Conservation (phyloP, 2,113 vertebrate species). For the Pterocles burchelli region DNA sequence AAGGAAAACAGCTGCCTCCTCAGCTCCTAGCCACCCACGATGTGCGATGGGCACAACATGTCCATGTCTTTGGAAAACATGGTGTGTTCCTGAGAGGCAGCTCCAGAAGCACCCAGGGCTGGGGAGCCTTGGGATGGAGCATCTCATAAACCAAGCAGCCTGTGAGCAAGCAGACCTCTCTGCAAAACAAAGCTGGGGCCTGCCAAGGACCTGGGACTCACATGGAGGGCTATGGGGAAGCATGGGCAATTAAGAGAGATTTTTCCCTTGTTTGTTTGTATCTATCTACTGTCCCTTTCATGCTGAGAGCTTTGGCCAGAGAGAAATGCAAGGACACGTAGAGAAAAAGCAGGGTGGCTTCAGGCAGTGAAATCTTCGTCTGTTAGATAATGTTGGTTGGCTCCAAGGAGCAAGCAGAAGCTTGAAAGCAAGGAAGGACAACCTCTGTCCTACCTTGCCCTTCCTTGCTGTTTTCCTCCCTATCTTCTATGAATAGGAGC, state of each 20-base stretch:
- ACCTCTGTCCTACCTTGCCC: not conserved
- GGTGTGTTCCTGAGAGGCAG: not conserved
- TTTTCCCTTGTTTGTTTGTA: not conserved
- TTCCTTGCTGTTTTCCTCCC: not conserved
- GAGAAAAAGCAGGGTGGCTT: not conserved
- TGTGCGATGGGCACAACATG: not conserved
- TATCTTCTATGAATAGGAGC: not conserved
- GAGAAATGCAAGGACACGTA: not conserved
- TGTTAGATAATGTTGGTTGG: not conserved
- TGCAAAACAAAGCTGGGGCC: not conserved
- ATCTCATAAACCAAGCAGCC: not conserved
- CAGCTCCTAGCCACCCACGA: constrained; percentile 6
- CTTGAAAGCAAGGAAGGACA: not conserved
- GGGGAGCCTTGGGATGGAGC: not conserved
- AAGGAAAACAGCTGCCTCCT: constrained; percentile 16
- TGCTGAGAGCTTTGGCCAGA: not conserved
- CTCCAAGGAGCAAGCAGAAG: not conserved
- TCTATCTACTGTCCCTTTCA: not conserved
- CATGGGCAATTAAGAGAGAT: not conserved
- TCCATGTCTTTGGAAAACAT: not conserved
- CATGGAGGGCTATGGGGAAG: not conserved
- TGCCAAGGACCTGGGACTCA: not conserved
- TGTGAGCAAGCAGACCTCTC: not conserved
- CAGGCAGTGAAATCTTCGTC: not conserved
- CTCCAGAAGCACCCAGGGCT: not conserved